Evolutionary conservation across 1,140 invertebrate genomes (phyloP), one percentile per base, ranked within the genome.

Genomic region (Reticulitermes speratus): DNA sequence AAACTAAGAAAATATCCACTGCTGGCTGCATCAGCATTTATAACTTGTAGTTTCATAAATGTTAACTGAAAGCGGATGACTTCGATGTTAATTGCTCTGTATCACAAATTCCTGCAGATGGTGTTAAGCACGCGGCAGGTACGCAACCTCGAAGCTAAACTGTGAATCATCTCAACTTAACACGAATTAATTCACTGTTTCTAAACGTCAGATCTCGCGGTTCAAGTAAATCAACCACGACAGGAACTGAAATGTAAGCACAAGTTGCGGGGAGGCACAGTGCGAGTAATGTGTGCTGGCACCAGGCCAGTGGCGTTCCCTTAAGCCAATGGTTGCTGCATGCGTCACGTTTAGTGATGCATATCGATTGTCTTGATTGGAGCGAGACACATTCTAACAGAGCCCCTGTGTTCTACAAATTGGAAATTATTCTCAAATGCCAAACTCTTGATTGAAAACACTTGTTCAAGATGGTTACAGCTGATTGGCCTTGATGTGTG

Each of bases 351-450:
- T n/a, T 65, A 23, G 59, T n/a, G 65, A 75, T 75, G n/a, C n/a
- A 75, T 75, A 75, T 75, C 65, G 65, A 75, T 30, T n/a, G 25
- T 30, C 65, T 75, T 75, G 65, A 75, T 30, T 75, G 65, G 65
- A 6, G 6, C 25, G 25, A 30, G 65, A 75, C 65, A 75, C n/a
- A 75, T 75, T 25, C 25, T 30, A n/a, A 75, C n/a, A 75, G 25
- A 75, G n/a, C 25, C 25, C 65, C 25, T 75, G 65, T 75, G 65
- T 75, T 75, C 65, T 75, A 75, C 65, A 75, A 75, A 75, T 75
- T 75, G 65, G 65, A 30, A 75, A 75, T 75, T 75, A 75, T 75
- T 75, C 65, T 75, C n/a, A 75, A 75, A 75, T 75, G 65, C 65
- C 65, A 75, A 75, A 75, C 65, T 30, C 65, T 30, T 75, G 25